A percentile compares a stretch with the other conserved stretches of the same genome.
Evolutionary conservation across 2,797 vertebrate genomes (phyloP).

Genomic region (Triplophysa yarkandensis): DNA sequence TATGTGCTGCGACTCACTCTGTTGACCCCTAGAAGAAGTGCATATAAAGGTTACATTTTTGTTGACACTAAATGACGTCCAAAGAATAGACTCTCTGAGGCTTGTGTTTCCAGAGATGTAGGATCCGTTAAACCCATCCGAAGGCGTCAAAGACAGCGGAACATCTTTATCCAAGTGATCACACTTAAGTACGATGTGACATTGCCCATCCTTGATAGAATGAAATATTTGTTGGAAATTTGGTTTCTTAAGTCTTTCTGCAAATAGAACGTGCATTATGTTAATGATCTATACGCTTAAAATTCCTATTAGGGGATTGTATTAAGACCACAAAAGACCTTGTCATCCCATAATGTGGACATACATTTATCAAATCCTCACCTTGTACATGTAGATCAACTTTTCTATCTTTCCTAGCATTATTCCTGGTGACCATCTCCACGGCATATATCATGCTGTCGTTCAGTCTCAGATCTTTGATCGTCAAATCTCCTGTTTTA

Average conservation of each 20-base stretch:
- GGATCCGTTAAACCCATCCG: fast-evolving
- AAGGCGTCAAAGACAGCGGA: slow-evolving; percentile 40
- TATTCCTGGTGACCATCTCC: background rate
- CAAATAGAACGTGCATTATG: background rate
- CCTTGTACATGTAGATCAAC: slow-evolving; percentile 48
- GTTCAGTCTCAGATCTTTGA: fast-evolving
- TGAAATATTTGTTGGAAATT: fast-evolving
- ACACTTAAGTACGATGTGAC: slow-evolving; percentile 45
- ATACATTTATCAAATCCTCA: slow-evolving; percentile 51
- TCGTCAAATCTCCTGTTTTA: slow-evolving; percentile 59
- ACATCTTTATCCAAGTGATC: fast-evolving
- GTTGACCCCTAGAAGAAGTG: background rate
- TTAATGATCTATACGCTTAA: background rate
- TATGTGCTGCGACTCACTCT: fast-evolving
- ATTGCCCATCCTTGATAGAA: fast-evolving
- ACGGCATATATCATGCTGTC: slow-evolving; percentile 56
- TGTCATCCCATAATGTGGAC: background rate
- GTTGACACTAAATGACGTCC: background rate
- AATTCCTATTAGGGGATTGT: too few relatives aligned
- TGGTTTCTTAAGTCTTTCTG: slow-evolving; percentile 58
- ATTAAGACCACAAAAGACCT: background rate
- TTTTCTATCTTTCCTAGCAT: fast-evolving
- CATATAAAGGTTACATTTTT: slow-evolving; percentile 35
- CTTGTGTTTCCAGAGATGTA: fast-evolving
- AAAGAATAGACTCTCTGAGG: fast-evolving